Evolutionary conservation across 1,140 invertebrate genomes (phyloP), one percentile per base, ranked within the genome.

Genomic region (Nixonia krombeini): DNA sequence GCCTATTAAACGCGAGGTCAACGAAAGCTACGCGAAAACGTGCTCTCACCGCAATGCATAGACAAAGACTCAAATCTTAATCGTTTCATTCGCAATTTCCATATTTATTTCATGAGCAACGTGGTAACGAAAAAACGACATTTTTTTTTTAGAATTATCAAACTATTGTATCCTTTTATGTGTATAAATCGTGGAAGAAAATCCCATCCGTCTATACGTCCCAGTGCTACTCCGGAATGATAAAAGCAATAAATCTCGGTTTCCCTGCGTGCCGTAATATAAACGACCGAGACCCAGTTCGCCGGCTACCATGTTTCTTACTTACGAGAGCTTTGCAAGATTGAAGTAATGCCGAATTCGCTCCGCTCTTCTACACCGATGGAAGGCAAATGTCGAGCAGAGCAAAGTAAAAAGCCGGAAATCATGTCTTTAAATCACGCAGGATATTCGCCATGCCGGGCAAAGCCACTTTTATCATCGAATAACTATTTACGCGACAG

Each of bases 281-380:
- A 46, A 31, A 46, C 44, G 44, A 46, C 44, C 28, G 10, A 46
- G 44, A 46, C 44, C 44, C 28, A 33, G 26, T 31, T 46, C 31
- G 29, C 44, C 28, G 13, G 31, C 3, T 8, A 29, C 42, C 15
- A 7, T 5, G 28, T 1, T 33, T 46, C 29, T 10, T 29, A 42
- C 10, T 42, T 42, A 42, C 23, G 21, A 21, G 21, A 21, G 21
- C 29, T 9, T 12, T 31, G 3, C 8, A 31, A 31, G 29, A 31
- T 31, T 8, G 29, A 31, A 31, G 21, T 21, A 21, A 21, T 6
- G 21, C 6, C 6, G 6, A 21, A 21, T 21, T 2, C 21, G 21
- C 21, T 6, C 21, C 6, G 21, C 21, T 2, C 21, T 6, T 6
- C 6, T 6, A 6, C 21, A 2, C 2, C 21, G 21, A 6, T 21